phyloP scores from a whole-genome alignment of 2,113 vertebrate genomes.

The Brienomyrus brachyistius region DNA sequence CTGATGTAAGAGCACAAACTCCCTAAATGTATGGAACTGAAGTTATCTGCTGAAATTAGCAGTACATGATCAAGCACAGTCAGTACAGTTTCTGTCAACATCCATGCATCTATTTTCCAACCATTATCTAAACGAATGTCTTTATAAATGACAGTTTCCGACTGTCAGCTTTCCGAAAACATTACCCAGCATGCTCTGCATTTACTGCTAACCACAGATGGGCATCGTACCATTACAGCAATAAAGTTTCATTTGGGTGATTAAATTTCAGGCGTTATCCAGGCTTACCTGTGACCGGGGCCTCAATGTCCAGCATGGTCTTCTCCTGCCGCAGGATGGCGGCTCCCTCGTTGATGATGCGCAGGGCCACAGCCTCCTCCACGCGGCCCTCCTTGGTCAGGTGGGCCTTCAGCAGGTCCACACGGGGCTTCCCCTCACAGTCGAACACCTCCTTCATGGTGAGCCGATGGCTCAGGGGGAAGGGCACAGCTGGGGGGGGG shows the following conservation, averaged over 20 bases:
- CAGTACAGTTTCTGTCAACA: not conserved
- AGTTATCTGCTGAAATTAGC: not conserved
- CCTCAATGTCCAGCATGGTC: conserved; percentile 73
- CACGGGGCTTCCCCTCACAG: conserved; percentile 67
- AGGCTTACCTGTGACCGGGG: conserved; percentile 65
- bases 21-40: not conserved
- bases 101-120: too few species aligned
- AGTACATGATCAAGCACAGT: not conserved
- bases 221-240: too few species aligned
- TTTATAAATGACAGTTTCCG: not conserved
- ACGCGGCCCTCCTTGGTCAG: conserved; percentile 72
- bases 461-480: conserved; percentile 71
- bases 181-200: not conserved
- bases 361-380: conserved; percentile 63
- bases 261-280: not conserved
- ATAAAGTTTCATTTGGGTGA: not conserved
- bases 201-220: not conserved
- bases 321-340: conserved; percentile 70
- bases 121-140: too few species aligned
- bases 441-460: conserved; percentile 75
- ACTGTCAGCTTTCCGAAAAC: not conserved
- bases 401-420: conserved; percentile 71
- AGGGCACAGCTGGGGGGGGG: conserved; percentile 61
- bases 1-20: not conserved
- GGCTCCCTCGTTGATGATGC: conserved; percentile 65